phyloP scores from a whole-genome alignment of 1,140 invertebrate species.

The Drosophila grimshawi region DNA sequence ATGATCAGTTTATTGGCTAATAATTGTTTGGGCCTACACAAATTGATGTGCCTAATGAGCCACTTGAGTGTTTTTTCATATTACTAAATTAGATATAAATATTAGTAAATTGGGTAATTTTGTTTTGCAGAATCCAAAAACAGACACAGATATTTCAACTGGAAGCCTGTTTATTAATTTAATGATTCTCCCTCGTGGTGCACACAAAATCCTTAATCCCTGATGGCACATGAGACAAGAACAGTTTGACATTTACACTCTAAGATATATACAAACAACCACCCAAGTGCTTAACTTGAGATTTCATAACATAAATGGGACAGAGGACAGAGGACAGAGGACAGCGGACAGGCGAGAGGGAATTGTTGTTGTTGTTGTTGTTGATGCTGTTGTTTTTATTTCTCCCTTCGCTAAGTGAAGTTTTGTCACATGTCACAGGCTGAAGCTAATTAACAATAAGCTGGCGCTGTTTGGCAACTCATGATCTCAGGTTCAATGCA shows the following conservation, averaged over 20 bases:
- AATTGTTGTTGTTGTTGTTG: constrained; percentile 1
- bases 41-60: not conserved
- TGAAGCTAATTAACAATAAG: constrained; percentile 65
- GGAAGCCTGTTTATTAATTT: not conserved
- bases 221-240: not conserved
- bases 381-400: not conserved
- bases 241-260: constrained; percentile 10
- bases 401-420: not conserved
- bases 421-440: constrained; percentile 44
- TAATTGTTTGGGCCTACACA: constrained; percentile 12
- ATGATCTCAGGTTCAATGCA: constrained; percentile 74
- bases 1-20: not conserved
- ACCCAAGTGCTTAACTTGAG: not conserved
- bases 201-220: not conserved
- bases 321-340: not conserved
- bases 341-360: too few relatives aligned
- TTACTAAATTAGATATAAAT: not conserved
- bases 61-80: not conserved
- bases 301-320: constrained; percentile 15
- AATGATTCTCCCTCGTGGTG: not conserved
- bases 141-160: too few relatives aligned
- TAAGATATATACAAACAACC: not conserved
- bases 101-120: not conserved
- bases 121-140: not conserved
- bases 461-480: constrained; percentile 64